phyloP scores from a whole-genome alignment of 2,797 vertebrate species.

The Dendrocincla tyrannina region DNA sequence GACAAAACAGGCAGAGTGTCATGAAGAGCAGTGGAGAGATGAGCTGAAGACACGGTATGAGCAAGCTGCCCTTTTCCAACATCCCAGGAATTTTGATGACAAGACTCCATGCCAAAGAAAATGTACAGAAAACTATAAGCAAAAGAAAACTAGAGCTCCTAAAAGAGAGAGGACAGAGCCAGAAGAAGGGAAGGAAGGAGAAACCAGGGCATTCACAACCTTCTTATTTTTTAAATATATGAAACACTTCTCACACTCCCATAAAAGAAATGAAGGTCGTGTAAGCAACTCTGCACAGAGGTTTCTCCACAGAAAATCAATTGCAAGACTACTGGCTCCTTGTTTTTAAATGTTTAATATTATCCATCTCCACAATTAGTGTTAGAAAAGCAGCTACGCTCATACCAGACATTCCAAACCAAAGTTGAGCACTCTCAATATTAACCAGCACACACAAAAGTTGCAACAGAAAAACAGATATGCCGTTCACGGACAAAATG shows the following conservation, averaged over 20 bases:
- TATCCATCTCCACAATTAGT: slow-evolving; percentile 27
- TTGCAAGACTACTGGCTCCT: slow-evolving; percentile 48
- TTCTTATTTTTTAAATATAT: not conserved
- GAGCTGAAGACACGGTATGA: not conserved
- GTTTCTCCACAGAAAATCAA: slow-evolving; percentile 41
- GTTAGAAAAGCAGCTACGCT: not conserved
- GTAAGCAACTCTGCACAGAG: not conserved
- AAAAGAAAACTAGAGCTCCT: not conserved
- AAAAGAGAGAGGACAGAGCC: not conserved
- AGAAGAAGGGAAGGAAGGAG: not conserved
- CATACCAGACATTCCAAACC: slow-evolving; percentile 34
- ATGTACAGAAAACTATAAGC: not conserved
- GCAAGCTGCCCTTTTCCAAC: not conserved
- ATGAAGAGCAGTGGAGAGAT: not conserved
- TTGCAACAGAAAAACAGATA: not conserved
- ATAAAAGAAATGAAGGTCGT: not conserved
- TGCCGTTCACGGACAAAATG: not conserved
- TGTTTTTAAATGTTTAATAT: slow-evolving; percentile 60
- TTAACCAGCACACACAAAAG: not conserved
- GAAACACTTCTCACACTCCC: not conserved
- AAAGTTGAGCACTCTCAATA: not conserved
- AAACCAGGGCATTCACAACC: not conserved
- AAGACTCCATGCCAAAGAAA: not conserved
- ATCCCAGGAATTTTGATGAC: not conserved
- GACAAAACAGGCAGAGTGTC: not conserved